Percentiles rank a stretch among this genome's conserved stretches.
Evolutionary conservation across 2,797 vertebrate species (phyloP).

Genomic region (Rhinatrema bivittatum): DNA sequence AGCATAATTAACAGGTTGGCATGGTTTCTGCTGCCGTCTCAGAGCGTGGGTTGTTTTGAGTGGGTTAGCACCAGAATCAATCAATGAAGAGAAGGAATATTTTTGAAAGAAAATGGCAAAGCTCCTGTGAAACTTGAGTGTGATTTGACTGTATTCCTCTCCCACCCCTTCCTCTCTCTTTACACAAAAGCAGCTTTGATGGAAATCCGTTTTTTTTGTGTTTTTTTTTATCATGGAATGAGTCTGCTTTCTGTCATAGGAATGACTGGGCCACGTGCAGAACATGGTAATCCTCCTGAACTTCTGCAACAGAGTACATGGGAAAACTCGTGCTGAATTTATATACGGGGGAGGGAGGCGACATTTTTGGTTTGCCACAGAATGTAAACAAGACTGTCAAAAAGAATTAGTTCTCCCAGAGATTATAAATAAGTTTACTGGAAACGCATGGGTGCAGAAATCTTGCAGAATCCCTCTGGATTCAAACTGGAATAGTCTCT

Average conservation of each 20-base stretch:
- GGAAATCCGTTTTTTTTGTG: too few species aligned
- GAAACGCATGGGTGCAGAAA: too few species aligned
- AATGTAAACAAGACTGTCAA: too few species aligned
- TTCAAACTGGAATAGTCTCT: too few species aligned
- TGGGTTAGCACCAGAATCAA: slow-evolving; percentile 6
- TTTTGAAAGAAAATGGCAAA: slow-evolving; percentile 26
- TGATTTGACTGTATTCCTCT: slow-evolving; percentile 11
- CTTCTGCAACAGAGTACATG: too few species aligned
- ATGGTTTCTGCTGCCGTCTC: neutral
- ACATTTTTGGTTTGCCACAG: too few species aligned
- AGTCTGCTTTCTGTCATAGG: neutral
- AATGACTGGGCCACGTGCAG: neutral
- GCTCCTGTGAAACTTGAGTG: slow-evolving; percentile 15
- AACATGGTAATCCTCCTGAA: too few species aligned
- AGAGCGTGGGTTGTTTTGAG: slow-evolving; percentile 9
- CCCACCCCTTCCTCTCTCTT: slow-evolving; percentile 14
- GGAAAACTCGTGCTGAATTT: too few species aligned
- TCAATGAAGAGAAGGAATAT: slow-evolving; percentile 8
- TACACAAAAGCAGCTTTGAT: slow-evolving; percentile 18
- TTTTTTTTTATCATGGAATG: slow-evolving; percentile 1
- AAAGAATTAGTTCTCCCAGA: too few species aligned
- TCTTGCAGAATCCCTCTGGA: too few species aligned
- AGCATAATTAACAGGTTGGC: slow-evolving; percentile 6
- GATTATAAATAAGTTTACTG: too few species aligned
- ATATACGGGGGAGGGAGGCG: too few species aligned